phyloP scores from a whole-genome alignment of 1,140 invertebrate genomes.

The Drosophila yakuba region DNA sequence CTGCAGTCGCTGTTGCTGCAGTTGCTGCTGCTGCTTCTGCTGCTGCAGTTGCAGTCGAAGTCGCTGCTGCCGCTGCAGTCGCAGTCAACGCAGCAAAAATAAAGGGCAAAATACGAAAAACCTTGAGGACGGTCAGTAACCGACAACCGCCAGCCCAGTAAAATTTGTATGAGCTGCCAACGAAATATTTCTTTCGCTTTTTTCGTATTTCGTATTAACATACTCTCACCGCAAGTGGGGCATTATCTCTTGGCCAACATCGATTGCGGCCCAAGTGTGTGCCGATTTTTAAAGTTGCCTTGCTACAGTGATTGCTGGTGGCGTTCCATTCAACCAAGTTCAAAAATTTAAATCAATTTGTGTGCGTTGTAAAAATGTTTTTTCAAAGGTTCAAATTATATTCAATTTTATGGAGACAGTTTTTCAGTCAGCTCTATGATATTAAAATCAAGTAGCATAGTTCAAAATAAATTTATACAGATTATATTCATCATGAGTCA shows the following conservation, averaged over 20 bases:
- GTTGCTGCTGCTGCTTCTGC: slow-evolving; percentile 8
- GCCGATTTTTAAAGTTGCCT: not conserved
- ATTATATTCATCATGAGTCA: no score
- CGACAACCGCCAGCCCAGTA: slow-evolving; percentile 82
- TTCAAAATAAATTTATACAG: no score
- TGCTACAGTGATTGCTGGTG: not conserved
- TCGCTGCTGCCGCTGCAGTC: slow-evolving; percentile 12
- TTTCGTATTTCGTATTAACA: slow-evolving; percentile 49
- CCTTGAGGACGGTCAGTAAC: slow-evolving; percentile 85
- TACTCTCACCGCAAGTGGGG: slow-evolving; percentile 27
- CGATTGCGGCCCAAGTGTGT: not conserved
- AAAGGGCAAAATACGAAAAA: slow-evolving; percentile 84
- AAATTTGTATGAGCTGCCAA: slow-evolving; percentile 81
- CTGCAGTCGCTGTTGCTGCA: slow-evolving; percentile 18
- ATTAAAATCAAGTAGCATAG: no score
- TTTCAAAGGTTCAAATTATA: no score
- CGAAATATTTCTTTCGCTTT: slow-evolving; percentile 65
- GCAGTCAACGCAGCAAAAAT: slow-evolving; percentile 52
- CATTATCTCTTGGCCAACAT: slow-evolving; percentile 8
- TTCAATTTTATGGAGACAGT: no score
- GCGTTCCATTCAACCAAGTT: no score
- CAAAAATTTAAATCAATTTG: no score
- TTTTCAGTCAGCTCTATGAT: no score
- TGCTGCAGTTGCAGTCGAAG: slow-evolving; percentile 1
- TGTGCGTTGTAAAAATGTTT: no score